Evolutionary conservation across 2,113 vertebrate genomes (phyloP).

Genomic region (Aspiorhynchus laticeps): DNA sequence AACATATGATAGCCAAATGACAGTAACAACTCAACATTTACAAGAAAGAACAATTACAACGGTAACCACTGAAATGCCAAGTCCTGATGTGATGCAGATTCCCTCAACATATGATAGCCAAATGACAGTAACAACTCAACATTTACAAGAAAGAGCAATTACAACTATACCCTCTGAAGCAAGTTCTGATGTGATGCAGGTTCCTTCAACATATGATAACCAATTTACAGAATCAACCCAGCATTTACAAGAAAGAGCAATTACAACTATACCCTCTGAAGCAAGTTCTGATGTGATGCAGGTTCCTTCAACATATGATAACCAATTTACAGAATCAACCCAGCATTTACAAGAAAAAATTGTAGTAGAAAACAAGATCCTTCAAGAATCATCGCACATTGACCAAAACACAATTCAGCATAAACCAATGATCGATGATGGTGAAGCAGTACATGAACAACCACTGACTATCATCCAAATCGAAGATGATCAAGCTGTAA

Average conservation of each 20-base stretch:
- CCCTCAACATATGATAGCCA: conserved; percentile 28
- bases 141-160: conserved; percentile 48
- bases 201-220: conserved; percentile 30
- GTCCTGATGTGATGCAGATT: conserved; percentile 23
- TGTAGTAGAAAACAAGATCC: background rate
- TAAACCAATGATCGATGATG: background rate
- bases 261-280: conserved; percentile 55
- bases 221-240: background rate
- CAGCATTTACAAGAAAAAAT: conserved; percentile 41
- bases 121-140: background rate
- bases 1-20: conserved; percentile 25
- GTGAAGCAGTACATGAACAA: background rate
- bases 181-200: conserved; percentile 22
- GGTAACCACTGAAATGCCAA: conserved; percentile 51
- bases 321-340: background rate
- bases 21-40: conserved; percentile 23
- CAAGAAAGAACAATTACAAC: conserved; percentile 50
- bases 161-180: conserved; percentile 53
- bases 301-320: conserved; percentile 37
- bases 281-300: conserved; percentile 31
- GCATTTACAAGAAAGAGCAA: conserved; percentile 46
- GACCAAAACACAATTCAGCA: conserved; percentile 12
- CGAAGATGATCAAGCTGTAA: background rate
- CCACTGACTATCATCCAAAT: background rate
- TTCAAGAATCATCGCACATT: conserved; percentile 17